phyloP scores from a whole-genome alignment of 2,888 invertebrate species.

The Brenthis daphne region DNA sequence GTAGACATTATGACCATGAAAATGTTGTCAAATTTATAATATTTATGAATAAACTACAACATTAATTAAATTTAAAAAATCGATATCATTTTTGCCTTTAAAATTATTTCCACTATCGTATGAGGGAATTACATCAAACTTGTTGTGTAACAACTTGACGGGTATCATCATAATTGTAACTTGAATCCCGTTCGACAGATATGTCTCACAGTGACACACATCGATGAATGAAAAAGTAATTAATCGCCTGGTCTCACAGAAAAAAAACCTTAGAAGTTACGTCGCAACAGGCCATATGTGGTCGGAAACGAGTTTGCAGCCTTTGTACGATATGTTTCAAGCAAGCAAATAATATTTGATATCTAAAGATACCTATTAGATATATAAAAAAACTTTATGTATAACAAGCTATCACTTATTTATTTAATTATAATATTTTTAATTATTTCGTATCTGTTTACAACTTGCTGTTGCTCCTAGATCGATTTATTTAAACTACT shows the following conservation, averaged over 20 bases:
- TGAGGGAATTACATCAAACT: not conserved
- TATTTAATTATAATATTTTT: no score
- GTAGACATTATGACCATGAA: no score
- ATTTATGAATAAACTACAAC: no score
- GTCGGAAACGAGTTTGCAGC: slow-evolving; percentile 20
- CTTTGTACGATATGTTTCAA: slow-evolving; percentile 4
- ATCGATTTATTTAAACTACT: no score
- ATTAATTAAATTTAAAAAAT: no score
- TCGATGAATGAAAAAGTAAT: slow-evolving; percentile 15
- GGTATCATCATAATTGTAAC: slow-evolving; percentile 10
- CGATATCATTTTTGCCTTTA: not conserved
- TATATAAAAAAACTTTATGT: no score
- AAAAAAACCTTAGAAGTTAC: slow-evolving; percentile 18
- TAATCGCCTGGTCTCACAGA: not conserved
- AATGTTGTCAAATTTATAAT: no score
- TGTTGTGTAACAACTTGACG: not conserved
- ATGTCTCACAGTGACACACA: slow-evolving; percentile 2
- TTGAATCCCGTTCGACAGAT: slow-evolving; percentile 6
- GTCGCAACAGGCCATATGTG: slow-evolving; percentile 24
- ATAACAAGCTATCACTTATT: no score
- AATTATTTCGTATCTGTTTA: no score
- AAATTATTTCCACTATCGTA: not conserved
- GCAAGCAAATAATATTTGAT: not conserved
- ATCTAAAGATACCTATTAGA: not conserved
- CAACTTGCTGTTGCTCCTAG: no score